Evolutionary conservation across 2,888 invertebrate species (phyloP), one percentile per base, ranked within the genome.

Genomic region (Drosophila pseudotalamancana): DNA sequence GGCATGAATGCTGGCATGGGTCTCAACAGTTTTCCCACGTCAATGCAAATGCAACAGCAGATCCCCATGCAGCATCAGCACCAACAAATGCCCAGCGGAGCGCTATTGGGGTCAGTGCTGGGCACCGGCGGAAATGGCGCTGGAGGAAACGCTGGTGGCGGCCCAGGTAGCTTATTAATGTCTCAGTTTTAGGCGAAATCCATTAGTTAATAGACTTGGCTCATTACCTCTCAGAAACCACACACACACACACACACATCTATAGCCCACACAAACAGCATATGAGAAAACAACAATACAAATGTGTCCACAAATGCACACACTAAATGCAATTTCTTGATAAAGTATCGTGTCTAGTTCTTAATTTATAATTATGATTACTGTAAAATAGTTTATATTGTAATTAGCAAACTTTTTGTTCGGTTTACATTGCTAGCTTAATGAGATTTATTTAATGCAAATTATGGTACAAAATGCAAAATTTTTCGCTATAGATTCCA

Each of bases 81-180:
- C 40, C 74, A 67, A 46, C 83, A 78, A 62, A 79, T 84, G 84
- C 68, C 80, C 16, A 87, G 80, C 54, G 87, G 80, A n/a, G 73
- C 70, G 19, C 46, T 80, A 6, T 34, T 80, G n/a, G 80, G 80
- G 6, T 84, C 86, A 29, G 72, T 88, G 16, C 43, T 80, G 55
- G 77, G 87, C 27, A 77, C 69, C 14, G 65, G 87, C 0, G 66
- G 68, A 2, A 70, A 65, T 5, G 69, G 75, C 1, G 43, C 63
- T n/a, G 72, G 68, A 11, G 66, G 80, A n/a, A 61, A 64, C 45
- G 16, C 48, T 19, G 68, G 84, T 35, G 77, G 82, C 54, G 89
- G 87, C 57, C 76, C 84, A 51, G 77, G 90, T 91, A 93, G 86
- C 92, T 91, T 89, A 90, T 90, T 86, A 67, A 80, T 87, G 84